Conservation (phyloP, 2,113 vertebrate genomes). For the Anolis sagrei region DNA sequence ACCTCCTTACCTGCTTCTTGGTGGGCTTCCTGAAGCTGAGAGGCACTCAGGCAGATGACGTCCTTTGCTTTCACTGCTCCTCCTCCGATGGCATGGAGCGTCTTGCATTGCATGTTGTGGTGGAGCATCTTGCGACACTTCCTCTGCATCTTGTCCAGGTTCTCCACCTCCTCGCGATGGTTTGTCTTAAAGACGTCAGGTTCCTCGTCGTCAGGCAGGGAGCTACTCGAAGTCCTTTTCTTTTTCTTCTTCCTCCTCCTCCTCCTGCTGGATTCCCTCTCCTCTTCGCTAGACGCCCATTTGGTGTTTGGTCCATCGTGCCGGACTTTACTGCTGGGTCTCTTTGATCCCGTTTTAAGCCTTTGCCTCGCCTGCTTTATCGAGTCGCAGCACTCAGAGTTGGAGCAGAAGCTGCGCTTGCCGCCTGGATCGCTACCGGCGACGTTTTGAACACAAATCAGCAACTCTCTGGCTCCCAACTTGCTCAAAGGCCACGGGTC, state of each 20-base stretch:
- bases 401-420: conserved; percentile 57
- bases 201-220: conserved; percentile 51
- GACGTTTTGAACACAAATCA: conserved; percentile 56
- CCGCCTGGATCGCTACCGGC: conserved; percentile 46
- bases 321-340: conserved; percentile 60
- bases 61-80: conserved; percentile 31
- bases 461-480: conserved; percentile 25
- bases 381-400: conserved; percentile 43
- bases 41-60: background rate
- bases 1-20: conserved; percentile 54
- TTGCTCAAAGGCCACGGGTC: conserved; percentile 40
- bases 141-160: conserved; percentile 56
- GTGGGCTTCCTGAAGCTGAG: conserved; percentile 22
- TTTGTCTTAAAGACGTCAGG: conserved; percentile 48
- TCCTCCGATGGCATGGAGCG: conserved; percentile 7
- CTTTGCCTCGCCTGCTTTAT: conserved; percentile 50
- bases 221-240: conserved; percentile 40
- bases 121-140: conserved; percentile 56
- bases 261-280: conserved; percentile 51
- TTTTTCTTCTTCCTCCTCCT: conserved; percentile 54
- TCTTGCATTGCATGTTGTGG: conserved; percentile 55
- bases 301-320: conserved; percentile 54
- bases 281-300: conserved; percentile 50
- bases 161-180: conserved; percentile 51
- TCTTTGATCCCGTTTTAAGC: conserved; percentile 51